phyloP scores from a whole-genome alignment of 2,888 invertebrate species.

The Syritta pipiens region DNA sequence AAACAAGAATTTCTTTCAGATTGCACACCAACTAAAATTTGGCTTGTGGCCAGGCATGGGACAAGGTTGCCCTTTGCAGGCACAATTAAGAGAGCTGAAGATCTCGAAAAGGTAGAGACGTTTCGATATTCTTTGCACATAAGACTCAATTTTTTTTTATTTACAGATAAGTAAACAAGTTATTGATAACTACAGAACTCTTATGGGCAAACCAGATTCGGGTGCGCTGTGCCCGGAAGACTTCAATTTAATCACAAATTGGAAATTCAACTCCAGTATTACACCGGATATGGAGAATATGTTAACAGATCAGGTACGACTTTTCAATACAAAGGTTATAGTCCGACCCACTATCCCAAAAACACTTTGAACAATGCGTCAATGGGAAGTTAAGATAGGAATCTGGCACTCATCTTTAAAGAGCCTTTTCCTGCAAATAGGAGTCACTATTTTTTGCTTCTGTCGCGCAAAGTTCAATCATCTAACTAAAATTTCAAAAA shows the following conservation, averaged over 20 bases:
- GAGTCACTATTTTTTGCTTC: too few species aligned
- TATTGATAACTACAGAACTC: constrained; percentile 83
- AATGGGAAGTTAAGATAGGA: too few species aligned
- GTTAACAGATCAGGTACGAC: constrained; percentile 80
- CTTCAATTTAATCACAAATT: constrained; percentile 83
- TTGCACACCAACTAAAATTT: constrained; percentile 86
- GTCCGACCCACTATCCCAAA: background rate
- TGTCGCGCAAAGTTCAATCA: too few species aligned
- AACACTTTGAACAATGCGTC: too few species aligned
- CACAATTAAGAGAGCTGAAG: constrained; percentile 81
- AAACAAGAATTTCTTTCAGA: too few species aligned
- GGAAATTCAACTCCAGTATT: constrained; percentile 84
- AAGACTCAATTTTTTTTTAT: background rate
- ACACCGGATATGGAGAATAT: constrained; percentile 81
- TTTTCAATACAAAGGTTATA: too few species aligned
- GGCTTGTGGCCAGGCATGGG: constrained; percentile 86
- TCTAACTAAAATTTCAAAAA: too few species aligned
- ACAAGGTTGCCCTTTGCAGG: constrained; percentile 83
- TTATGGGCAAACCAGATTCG: constrained; percentile 79
- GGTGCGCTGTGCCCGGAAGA: constrained; percentile 85
- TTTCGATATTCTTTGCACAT: background rate
- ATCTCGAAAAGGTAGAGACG: constrained; percentile 80
- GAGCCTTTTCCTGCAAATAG: too few species aligned
- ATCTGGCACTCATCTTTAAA: too few species aligned
- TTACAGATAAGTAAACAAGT: constrained; percentile 81